Evolutionary conservation across 2,797 vertebrate species (phyloP), one percentile per base, ranked within the genome.

Genomic region (Helarctos malayanus): DNA sequence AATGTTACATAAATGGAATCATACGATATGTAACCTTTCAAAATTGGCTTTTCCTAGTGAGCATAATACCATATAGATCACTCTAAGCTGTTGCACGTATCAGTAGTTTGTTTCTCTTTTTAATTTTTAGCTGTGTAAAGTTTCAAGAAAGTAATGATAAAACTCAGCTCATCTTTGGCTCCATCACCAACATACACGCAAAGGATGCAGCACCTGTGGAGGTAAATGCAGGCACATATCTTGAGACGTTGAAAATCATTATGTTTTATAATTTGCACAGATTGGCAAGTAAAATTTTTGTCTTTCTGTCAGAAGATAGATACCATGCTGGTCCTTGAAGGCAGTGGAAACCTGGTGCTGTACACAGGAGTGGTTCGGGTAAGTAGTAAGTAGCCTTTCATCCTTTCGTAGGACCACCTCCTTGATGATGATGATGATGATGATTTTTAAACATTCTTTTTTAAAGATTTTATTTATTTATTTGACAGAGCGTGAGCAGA

Each of bases 351-450:
- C 98, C 98, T 99, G 98, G 99, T 99, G 85, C 99, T 99, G 19
- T 99, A 99, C 98, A 99, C 99, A 0, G 99, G 99, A 97, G 98
- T 99, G 90, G 99, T 99, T 93, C 99, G 99, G 99, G 99, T 99
- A 95, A 96, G 99, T 83, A 5, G 1, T 5, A 27, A 82, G 12
- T 9, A 83, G 59, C 18, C 19, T 56, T 59, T 80, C 12, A 1
- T 54, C 35, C 2, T 54, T 76, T 92, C 87, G 61, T 93, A 3
- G 32, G 61, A 14, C 18, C 84, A 6, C 15, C 12, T 69, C 12
- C 7, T 91, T 45, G 19, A 6, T 38, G 19, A 13, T 75, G 25
- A 27, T 85, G 78, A 16, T 71, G n/a, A 29, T 85, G 1, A 65
- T 65, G 8, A 65, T 95, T 86, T 89, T 29, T 61, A 85, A 45